Conservation (phyloP, 2,113 vertebrate species). For the Notiomystis cincta region DNA sequence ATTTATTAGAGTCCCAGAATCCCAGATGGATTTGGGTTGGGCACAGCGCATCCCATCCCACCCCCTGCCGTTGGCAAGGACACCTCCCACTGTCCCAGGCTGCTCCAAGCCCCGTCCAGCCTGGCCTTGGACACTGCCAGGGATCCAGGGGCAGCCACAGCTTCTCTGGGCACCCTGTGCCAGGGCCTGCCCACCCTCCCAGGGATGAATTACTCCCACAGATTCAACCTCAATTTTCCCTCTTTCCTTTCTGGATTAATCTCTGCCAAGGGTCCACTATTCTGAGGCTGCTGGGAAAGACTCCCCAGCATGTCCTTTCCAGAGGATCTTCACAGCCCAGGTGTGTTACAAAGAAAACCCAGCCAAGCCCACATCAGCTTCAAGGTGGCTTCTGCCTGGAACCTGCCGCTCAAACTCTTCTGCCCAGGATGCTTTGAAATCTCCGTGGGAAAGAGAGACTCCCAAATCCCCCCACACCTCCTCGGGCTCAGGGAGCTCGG, state of each 20-base stretch:
- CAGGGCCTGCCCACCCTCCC: neutral
- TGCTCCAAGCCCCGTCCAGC: neutral
- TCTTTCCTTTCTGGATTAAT: neutral
- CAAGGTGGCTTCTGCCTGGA: fast-evolving
- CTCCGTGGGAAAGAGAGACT: neutral
- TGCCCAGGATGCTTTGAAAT: neutral
- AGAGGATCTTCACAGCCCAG: neutral
- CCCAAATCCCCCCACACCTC: neutral
- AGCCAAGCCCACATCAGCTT: neutral
- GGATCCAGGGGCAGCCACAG: neutral
- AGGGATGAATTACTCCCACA: neutral
- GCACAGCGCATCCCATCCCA: neutral
- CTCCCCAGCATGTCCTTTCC: neutral
- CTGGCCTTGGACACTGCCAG: neutral
- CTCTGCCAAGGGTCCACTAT: neutral
- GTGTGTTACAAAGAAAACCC: neutral
- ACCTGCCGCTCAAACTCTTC: neutral
- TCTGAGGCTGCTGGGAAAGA: neutral
- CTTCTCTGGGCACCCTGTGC: neutral
- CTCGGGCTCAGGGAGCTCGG: neutral
- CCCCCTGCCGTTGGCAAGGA: neutral
- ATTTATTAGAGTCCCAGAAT: neutral
- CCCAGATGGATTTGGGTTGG: neutral
- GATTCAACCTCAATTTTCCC: neutral
- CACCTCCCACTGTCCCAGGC: fast-evolving